Conservation (phyloP, 2,113 vertebrate genomes). For the Octodon degus region DNA sequence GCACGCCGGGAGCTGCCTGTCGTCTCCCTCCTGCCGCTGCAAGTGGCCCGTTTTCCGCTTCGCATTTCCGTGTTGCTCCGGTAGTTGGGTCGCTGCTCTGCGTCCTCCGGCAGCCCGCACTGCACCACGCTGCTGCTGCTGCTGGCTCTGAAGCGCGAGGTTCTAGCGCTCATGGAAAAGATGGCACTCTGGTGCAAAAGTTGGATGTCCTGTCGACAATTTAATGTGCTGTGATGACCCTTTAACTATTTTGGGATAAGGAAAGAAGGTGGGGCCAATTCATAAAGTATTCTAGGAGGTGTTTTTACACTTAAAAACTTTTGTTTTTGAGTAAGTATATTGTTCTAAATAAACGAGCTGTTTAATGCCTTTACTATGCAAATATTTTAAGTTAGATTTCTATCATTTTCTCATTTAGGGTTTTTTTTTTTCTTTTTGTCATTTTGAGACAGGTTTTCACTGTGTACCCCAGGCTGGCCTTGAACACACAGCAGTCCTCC, state of each 20-base stretch:
- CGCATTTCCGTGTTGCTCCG: background rate
- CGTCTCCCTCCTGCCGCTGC: background rate
- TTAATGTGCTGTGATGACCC: background rate
- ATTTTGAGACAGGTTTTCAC: background rate
- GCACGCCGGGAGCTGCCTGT: background rate
- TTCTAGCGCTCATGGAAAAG: background rate
- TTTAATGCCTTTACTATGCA: constrained; percentile 6
- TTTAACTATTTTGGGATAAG: background rate
- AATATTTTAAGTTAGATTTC: background rate
- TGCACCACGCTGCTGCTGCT: background rate
- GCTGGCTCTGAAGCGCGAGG: background rate
- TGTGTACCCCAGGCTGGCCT: background rate
- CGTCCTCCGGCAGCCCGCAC: background rate
- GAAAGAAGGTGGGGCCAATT: constrained; percentile 17
- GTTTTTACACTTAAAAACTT: background rate
- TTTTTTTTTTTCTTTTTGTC: background rate
- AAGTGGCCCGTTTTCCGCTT: background rate
- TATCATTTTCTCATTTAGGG: constrained; percentile 2
- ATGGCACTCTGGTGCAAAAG: background rate
- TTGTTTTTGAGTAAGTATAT: background rate
- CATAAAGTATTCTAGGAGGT: background rate
- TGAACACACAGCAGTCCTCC: background rate
- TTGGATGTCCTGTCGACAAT: background rate
- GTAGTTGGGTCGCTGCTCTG: background rate
- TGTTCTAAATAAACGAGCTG: background rate